Evolutionary conservation across 2,888 invertebrate genomes (phyloP), one percentile per base, ranked within the genome.

Genomic region (Coleophora flavipennella): DNA sequence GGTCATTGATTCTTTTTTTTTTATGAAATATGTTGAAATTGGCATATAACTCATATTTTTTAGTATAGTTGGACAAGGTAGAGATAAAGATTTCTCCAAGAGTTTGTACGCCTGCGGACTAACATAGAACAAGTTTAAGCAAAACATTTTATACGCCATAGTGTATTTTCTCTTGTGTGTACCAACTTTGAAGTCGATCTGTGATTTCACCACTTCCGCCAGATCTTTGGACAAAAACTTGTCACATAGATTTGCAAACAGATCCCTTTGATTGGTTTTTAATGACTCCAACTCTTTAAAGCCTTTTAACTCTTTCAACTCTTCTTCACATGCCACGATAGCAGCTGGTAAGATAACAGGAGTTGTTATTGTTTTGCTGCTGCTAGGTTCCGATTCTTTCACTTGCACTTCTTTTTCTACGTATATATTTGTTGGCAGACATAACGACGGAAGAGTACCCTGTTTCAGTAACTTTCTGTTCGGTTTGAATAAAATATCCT

Each of bases 91-190:
- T 10, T 33, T 33, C 41, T 45, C 40, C 13, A 57, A 34, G 33
- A 55, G 36, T 9, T 34, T 33, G 40, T 57, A 58, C 3, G 47
- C 50, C 13, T 45, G 41, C 26, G 57, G 55, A 35, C 46, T 54
- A n/a, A 13, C 38, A 32, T 50, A 48, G 29, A 50, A 56, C 32
- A 57, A 49, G 38, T 52, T 46, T 8, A 55, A 45, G 33, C 44
- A 49, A 37, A 51, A 49, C 8, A 42, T 32, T 29, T 42, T 49
- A 35, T 46, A 43, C 27, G 45, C 31, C 4, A 32, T 13, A 6
- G 12, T n/a, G 20, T 38, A 28, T 31, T 36, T 43, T 11, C 41
- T 48, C 3, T 31, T 46, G n/a, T 8, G 28, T 1, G n/a, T 28
- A 27, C 36, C 1, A 20, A 31, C 32, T 50, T 53, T 47, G 29